Base-by-base conservation (phyloP, 2,888 invertebrate species). In the Oscheius myriophilus region DNA sequence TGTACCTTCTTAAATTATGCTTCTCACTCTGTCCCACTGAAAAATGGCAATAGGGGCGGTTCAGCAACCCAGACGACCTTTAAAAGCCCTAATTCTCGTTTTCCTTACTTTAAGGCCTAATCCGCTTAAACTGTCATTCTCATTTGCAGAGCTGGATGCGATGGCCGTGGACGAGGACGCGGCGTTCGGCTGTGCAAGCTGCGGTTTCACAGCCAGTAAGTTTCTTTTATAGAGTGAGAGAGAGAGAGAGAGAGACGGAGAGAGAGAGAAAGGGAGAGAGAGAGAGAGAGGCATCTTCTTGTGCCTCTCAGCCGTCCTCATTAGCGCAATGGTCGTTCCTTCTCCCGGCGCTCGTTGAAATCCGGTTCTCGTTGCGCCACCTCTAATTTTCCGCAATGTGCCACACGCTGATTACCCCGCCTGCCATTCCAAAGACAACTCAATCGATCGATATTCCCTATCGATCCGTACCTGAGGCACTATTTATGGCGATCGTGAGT, bases 121-220 rank as follows among this genome's bases (percentile, higher is more conserved):
- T 33, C 33, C 4, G 33, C 33, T 33, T 9, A 33, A n/a, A 33
- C 33, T 33, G 33, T 33, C 33, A 26, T 33, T 33, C 33, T 33
- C 14, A 39, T 54, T 78, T 78, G 16, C 74, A 78, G 78, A 75
- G 33, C 72, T 76, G 67, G 72, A 76, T 73, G 66, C 70, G 65
- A 49, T 71, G 55, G 51, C 59, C 23, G 71, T 75, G 68, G 75
- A 76, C n/a, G 79, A 79, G 53, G 69, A 69, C 26, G 74, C 73
- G 65, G 76, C 75, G 53, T 79, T 73, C 64, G 79, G 73, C 45
- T 79, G 79, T 68, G 75, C 76, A 16, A 74, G 75, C 41, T 79
- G 79, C 61, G 71, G 70, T 23, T 79, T 79, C 55, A 76, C 75
- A 21, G 73, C 79, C 42, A 76, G 79, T 79, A 65, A 73, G 79